Evolutionary conservation across 2,797 vertebrate species (phyloP).

Genomic region (Eleutherodactylus coqui): DNA sequence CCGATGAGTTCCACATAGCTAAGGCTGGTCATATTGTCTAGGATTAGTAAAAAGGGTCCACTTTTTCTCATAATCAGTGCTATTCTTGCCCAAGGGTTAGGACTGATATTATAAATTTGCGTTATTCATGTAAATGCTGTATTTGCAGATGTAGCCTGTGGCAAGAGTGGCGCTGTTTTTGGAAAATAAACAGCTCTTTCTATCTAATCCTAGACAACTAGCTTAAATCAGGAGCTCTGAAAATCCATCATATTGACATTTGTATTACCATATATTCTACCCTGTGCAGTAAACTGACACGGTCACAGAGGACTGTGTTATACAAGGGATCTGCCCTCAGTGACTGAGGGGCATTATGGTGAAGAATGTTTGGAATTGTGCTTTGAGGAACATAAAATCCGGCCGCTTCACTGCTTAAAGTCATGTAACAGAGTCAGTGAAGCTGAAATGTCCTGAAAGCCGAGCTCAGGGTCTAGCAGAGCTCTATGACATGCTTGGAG

Average conservation of each 20-base stretch:
- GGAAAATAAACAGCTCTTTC: neutral
- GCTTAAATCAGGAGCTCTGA: neutral
- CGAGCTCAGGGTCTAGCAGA: neutral
- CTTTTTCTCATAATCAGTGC: neutral
- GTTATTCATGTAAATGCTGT: too few relatives aligned
- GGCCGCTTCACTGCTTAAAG: neutral
- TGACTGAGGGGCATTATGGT: conserved; percentile 9
- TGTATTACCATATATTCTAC: neutral
- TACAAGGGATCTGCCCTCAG: neutral
- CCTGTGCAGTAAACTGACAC: neutral
- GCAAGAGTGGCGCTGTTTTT: too few relatives aligned
- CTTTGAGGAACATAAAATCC: conserved; percentile 41
- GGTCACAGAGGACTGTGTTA: conserved; percentile 3
- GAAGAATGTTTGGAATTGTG: conserved; percentile 28
- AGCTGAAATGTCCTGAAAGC: conserved; percentile 22
- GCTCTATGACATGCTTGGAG: neutral
- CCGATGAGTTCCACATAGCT: too few relatives aligned
- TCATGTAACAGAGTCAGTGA: conserved; percentile 29
- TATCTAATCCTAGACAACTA: neutral
- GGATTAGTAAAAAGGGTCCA: neutral
- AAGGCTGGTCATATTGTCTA: too few relatives aligned
- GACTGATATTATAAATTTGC: too few relatives aligned
- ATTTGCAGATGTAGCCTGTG: too few relatives aligned
- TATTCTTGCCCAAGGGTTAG: neutral
- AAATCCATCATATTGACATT: neutral